These are phyloP conservation scores for Heliangelus exortis DNA, from an alignment of 2,797 vertebrate species.

Conservation along the genomic window DNA sequence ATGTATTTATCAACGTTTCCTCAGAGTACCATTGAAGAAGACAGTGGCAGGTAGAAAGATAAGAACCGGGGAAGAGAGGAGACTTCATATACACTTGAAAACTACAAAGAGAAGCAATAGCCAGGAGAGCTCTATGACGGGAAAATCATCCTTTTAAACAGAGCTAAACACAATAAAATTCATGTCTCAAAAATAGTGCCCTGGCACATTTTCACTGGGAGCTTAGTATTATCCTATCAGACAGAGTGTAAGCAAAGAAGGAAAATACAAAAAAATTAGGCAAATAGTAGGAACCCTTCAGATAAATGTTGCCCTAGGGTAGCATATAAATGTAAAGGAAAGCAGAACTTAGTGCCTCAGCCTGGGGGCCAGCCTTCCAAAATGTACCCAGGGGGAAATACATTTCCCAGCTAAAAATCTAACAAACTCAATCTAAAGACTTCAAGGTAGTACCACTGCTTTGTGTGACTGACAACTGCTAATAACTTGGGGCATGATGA, in stretches of 20 bases:
- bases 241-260: background rate
- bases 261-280: background rate
- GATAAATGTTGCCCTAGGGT: background rate
- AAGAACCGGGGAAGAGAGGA: background rate
- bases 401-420: background rate
- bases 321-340: background rate
- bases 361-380: background rate
- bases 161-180: background rate
- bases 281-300: background rate
- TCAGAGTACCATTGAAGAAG: background rate
- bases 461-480: background rate
- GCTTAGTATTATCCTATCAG: background rate
- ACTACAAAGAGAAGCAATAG: background rate
- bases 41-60: background rate
- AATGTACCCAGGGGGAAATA: background rate
- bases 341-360: background rate
- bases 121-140: background rate
- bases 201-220: background rate
- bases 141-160: background rate
- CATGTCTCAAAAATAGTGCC: background rate
- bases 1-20: background rate
- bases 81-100: background rate
- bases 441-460: background rate
- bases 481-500: background rate
- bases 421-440: background rate